Base-by-base conservation (phyloP, 2,113 vertebrate genomes). In the Antennarius striatus region DNA sequence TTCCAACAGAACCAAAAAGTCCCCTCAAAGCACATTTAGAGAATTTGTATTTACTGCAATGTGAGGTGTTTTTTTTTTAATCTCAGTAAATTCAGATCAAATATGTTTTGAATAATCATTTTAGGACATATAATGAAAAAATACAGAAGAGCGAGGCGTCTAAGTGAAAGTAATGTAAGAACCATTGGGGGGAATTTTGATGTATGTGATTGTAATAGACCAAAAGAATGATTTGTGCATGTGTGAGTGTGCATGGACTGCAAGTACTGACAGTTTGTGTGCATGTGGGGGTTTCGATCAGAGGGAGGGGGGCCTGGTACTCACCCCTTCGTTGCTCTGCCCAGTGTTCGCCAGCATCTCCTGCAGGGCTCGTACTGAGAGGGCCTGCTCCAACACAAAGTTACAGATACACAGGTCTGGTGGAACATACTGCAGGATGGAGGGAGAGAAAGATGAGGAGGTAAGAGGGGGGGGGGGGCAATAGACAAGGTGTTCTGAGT, bases 341-440 rank as follows among this genome's bases (percentile, higher is more conserved):
- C 90, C 93, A 9, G 95, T 95, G 84, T 89, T 96, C 73, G 97
- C 96, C 80, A 99, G 91, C 97, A 99, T 99, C 92, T 99, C 97
- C 86, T 99, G 97, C 75, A 99, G 95, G 43, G 97, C 96, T 86
- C 96, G 93, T 79, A 99, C 97, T 22, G 97, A 99, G 0, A 98
- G 90, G 48, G 97, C 95, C 89, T 99, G 97, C 82, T 98, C 96
- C 94, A 99, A 87, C 72, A 98, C 95, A 51, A 99, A 99, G 91
- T 91, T 96, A 92, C 97, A 99, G 84, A 99, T 86, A 29, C 96
- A 98, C 86, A 99, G 91, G 90, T 99, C 97, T 29, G 97, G 97
- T 92, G 97, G 97, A 83, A 98, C 93, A 93, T 93, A 92, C 97
- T 99, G 94, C 66, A 67, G 42, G 30, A 39, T 0, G 47, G 10